Percentiles rank a stretch among this genome's conserved stretches.
phyloP scores from a whole-genome alignment of 2,888 invertebrate species.

The Hemistola chrysoprasaria region DNA sequence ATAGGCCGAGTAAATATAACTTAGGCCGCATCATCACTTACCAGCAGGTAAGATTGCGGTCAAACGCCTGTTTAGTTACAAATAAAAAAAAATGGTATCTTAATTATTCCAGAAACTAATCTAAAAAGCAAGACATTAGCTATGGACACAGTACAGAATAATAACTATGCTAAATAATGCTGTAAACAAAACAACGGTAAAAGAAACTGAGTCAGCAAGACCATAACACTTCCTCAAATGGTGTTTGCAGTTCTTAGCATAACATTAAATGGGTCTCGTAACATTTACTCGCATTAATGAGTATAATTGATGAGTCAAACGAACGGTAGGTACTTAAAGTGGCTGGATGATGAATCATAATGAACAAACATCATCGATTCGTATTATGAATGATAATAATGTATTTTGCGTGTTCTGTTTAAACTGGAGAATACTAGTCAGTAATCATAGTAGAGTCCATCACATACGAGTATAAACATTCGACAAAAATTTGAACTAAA shows the following conservation, averaged over 20 bases:
- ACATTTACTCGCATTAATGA: slow-evolving; percentile 30
- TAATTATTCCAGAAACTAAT: slow-evolving; percentile 9
- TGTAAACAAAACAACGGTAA: slow-evolving; percentile 11
- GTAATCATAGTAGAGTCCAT: background rate
- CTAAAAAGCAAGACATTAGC: slow-evolving; percentile 2
- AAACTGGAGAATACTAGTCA: slow-evolving; percentile 1
- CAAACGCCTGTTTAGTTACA: no score
- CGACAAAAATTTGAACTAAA: no score
- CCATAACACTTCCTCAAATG: slow-evolving; percentile 24
- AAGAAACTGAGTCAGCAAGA: slow-evolving; percentile 17
- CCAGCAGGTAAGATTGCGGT: no score
- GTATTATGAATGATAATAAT: slow-evolving; percentile 14
- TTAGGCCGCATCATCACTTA: no score
- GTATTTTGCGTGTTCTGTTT: slow-evolving; percentile 17
- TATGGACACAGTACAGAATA: slow-evolving; percentile 10
- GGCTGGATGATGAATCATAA: slow-evolving; percentile 27
- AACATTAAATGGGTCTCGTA: slow-evolving; percentile 25
- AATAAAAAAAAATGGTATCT: no score
- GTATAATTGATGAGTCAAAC: slow-evolving; percentile 32
- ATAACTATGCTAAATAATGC: slow-evolving; percentile 13
- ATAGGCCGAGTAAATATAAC: no score
- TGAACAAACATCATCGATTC: slow-evolving; percentile 17
- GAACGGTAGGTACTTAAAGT: slow-evolving; percentile 20
- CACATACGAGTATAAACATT: no score
- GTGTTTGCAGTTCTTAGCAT: slow-evolving; percentile 22